phyloP scores from a whole-genome alignment of 2,888 invertebrate genomes.

The Gari tellinella region DNA sequence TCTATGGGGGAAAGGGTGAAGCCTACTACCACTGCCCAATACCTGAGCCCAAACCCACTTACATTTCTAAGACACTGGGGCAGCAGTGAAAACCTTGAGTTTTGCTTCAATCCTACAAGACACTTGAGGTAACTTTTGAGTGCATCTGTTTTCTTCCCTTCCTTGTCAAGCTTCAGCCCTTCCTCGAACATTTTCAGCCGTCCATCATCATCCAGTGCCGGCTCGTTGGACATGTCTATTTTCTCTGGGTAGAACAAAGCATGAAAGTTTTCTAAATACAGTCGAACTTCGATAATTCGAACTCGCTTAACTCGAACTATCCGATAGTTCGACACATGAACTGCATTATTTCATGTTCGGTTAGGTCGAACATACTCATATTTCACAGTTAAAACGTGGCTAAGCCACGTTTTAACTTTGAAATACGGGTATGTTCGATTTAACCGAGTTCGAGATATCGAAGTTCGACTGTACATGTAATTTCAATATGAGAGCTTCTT shows the following conservation, averaged over 20 bases:
- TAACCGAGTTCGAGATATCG: no score
- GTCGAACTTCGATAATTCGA: no score
- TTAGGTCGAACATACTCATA: no score
- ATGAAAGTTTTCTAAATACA: constrained; percentile 21
- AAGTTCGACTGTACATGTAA: no score
- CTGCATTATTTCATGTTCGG: no score
- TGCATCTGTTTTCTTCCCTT: constrained; percentile 68
- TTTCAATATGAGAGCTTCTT: constrained; percentile 29
- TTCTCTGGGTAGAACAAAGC: constrained; percentile 33
- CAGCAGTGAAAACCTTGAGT: constrained; percentile 73
- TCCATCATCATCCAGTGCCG: constrained; percentile 56
- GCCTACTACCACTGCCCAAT: background rate
- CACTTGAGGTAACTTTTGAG: constrained; percentile 79
- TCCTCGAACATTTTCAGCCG: constrained; percentile 74
- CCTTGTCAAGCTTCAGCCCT: constrained; percentile 69
- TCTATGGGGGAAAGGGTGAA: no score
- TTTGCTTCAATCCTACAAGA: constrained; percentile 70
- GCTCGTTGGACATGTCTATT: constrained; percentile 22
- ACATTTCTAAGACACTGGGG: constrained; percentile 82
- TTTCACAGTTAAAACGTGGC: no score
- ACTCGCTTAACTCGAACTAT: no score
- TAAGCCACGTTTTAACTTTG: no score
- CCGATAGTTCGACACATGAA: no score
- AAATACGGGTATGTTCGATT: no score
- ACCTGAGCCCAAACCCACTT: constrained; percentile 38